Base-by-base conservation (phyloP, 2,888 invertebrate genomes). In the Nomada ruficornis region DNA sequence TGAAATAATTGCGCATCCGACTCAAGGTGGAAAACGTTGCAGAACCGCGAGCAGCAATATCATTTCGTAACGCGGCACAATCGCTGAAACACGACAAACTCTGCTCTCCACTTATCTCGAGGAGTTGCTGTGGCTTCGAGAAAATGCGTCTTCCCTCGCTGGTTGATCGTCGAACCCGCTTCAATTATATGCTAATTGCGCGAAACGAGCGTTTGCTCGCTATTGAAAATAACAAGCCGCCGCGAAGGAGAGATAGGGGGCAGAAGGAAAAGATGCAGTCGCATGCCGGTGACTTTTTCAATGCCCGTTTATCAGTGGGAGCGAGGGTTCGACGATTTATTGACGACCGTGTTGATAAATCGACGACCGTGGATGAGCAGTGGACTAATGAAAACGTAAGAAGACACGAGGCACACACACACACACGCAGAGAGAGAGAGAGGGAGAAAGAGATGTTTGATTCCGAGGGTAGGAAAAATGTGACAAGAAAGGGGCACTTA, bases 301-400 rank as follows among this genome's bases (percentile, higher is more conserved):
- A 77, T 68, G 75, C 29, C 44, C 80, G 50, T 77, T 85, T 88
- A 86, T 84, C 82, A 47, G 57, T 13, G 2, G 29, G n/a, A 44
- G 65, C 44, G 71, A 74, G 84, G 78, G 84, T 88, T 79, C 77
- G 78, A 79, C 70, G 86, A 86, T 86, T 87, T 88, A 88, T 84
- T 76, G 77, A 77, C 82, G 78, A 72, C 60, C 73, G 62, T 11
- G 47, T 13, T 60, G 83, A 79, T 79, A 88, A 85, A 57, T 26
- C 47, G 42, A 47, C 57, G 69, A 70, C 74, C 47, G 47, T 11
- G 79, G 65, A 60, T 59, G 77, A 75, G 77, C 69, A 36, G 65
- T 55, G 74, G 15, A 47, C 36, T 36, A 36, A 36, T 36, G 36
- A 36, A 36, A 36, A 36, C 5, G 36, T 36, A 36, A 36, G 36